Base-by-base conservation (phyloP, 2,888 invertebrate genomes). In the Synanthedon vespiformis region DNA sequence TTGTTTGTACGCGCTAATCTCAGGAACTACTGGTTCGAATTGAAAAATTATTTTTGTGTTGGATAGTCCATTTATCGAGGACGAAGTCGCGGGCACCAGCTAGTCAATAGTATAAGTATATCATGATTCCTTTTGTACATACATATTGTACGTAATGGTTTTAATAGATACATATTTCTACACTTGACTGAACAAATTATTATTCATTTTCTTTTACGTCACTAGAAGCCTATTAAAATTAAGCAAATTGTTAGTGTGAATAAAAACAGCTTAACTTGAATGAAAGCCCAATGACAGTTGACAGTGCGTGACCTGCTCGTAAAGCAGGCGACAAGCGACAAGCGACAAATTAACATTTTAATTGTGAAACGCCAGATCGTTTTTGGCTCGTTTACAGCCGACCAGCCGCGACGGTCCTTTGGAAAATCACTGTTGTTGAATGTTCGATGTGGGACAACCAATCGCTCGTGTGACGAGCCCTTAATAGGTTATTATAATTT, bases 401-500 rank as follows among this genome's bases (percentile, higher is more conserved):
- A 50, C 54, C 61, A 60, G 54, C 53, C 52, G 22, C 48, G 18
- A 16, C 16, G 16, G 51, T 53, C 50, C 44, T 59, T 63, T 67
- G 77, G 79, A 77, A 80, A 77, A 79, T 79, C 73, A 70, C 68
- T 58, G 61, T 59, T 60, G 59, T 13, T 14, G 44, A 44, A 44
- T 44, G 44, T 13, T 5, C n/a, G 55, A 58, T 59, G 69, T 14
- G 52, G 65, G 70, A 80, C 79, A 74, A 61, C 71, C 81, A 80
- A 82, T 84, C 75, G 67, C 61, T 65, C 67, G 61, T 69, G 58
- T 80, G 85, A 85, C 84, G 68, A 72, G 72, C 62, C 64, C 57
- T 68, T 83, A 82, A 83, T 84, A 62, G 80, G 80, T 72, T 81
- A 81, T 80, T 79, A 74, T 78, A 76, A 82, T 34, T 75, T 75